Percentiles rank a stretch among this genome's conserved stretches.
Evolutionary conservation across 2,888 invertebrate species (phyloP).

Genomic region (Cataglyphis albicans): DNA sequence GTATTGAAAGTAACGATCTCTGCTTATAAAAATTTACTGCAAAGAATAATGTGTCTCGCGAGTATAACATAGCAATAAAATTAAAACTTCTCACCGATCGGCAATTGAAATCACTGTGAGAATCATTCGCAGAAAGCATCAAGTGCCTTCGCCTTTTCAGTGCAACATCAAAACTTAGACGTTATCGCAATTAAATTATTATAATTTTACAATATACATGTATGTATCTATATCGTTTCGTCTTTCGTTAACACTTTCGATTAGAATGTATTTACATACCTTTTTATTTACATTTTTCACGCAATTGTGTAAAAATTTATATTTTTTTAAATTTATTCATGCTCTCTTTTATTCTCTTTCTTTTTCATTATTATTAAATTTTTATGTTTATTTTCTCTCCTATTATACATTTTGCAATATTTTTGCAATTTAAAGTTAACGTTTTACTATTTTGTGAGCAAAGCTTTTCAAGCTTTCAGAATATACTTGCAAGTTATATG

Average conservation of each 20-base stretch:
- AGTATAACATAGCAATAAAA: not conserved
- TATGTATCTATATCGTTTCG: not conserved
- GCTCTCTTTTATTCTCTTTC: no score
- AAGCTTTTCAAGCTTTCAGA: not conserved
- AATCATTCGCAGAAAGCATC: not conserved
- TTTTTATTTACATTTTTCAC: not conserved
- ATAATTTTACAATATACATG: not conserved
- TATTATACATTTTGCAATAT: not conserved
- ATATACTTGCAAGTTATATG: not conserved
- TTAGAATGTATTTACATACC: not conserved
- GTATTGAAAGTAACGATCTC: conserved; percentile 35
- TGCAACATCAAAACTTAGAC: not conserved
- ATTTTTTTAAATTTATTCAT: not conserved
- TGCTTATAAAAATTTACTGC: conserved; percentile 34
- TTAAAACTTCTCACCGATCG: not conserved
- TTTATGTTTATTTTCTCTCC: not conserved
- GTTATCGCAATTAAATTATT: not conserved
- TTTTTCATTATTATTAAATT: not conserved
- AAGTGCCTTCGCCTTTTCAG: not conserved
- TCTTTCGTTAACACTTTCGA: not conserved
- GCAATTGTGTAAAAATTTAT: not conserved
- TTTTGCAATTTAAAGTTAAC: not conserved
- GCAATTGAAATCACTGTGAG: conserved; percentile 42
- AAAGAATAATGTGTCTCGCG: conserved; percentile 12
- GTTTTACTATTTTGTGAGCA: not conserved